phyloP scores from a whole-genome alignment of 1,140 invertebrate genomes.

The Yoshiicerus persimilis region DNA sequence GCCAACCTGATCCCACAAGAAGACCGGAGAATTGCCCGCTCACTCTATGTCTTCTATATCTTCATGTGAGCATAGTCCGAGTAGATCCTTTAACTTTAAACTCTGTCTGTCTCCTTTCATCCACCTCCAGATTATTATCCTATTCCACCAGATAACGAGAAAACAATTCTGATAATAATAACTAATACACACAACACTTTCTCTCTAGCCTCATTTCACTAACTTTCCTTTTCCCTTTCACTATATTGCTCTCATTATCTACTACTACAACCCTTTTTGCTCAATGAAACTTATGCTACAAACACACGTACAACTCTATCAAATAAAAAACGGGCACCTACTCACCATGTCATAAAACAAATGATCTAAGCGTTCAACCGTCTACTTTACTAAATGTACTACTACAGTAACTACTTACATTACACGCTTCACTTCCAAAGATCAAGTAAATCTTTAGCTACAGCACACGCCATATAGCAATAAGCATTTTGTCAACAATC shows the following conservation, averaged over 20 bases:
- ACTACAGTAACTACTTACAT: not conserved
- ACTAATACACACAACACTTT: not conserved
- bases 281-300: not conserved
- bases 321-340: no score
- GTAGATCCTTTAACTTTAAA: not conserved
- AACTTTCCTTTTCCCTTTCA: not conserved
- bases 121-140: not conserved
- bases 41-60: not conserved
- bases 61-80: no score
- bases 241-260: no score
- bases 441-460: no score
- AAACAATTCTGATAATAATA: not conserved
- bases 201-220: not conserved
- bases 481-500: not conserved
- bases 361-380: no score
- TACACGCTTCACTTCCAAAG: not conserved
- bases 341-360: no score
- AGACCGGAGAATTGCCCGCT: not conserved
- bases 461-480: not conserved
- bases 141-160: not conserved
- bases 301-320: not conserved
- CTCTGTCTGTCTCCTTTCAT: not conserved
- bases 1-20: not conserved
- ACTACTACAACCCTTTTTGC: not conserved
- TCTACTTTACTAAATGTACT: no score